Evolutionary conservation across 2,113 vertebrate species (phyloP).

Genomic region (Salvelinus sp.): DNA sequence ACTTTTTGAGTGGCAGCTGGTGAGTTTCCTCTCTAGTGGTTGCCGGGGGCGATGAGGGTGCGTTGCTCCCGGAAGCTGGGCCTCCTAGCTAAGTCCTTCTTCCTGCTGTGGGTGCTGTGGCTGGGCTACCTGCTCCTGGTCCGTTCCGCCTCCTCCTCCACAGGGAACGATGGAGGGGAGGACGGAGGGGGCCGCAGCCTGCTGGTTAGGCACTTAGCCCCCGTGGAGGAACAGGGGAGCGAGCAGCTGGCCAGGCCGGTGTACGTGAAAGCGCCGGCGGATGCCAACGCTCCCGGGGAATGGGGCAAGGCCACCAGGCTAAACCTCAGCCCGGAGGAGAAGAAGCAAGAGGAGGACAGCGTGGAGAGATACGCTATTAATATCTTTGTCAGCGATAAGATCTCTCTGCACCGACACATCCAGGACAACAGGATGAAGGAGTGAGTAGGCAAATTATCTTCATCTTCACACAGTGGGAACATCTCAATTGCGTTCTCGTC

Average conservation of each 20-base stretch:
- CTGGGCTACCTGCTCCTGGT: constrained; percentile 81
- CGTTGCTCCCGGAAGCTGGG: constrained; percentile 79
- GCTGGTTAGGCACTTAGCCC: constrained; percentile 51
- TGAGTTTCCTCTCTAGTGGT: constrained; percentile 17
- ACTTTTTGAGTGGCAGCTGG: constrained; percentile 20
- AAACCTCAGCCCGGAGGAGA: constrained; percentile 73
- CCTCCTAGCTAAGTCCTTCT: constrained; percentile 79
- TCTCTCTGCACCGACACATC: constrained; percentile 95
- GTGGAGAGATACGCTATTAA: constrained; percentile 94
- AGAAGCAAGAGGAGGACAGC: constrained; percentile 82
- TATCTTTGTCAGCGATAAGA: constrained; percentile 88
- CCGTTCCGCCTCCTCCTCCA: constrained; percentile 66
- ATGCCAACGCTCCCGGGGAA: constrained; percentile 78
- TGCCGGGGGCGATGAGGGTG: constrained; percentile 74
- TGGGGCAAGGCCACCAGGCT: constrained; percentile 83
- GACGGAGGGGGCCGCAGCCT: constrained; percentile 51
- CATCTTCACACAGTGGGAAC: neutral
- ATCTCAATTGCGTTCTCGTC: too few species aligned
- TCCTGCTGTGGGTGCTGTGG: constrained; percentile 81
- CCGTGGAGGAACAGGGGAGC: constrained; percentile 26
- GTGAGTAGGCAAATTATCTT: constrained; percentile 62
- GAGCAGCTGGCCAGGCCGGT: constrained; percentile 75
- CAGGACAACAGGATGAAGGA: constrained; percentile 88
- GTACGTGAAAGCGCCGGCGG: constrained; percentile 76
- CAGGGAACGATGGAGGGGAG: constrained; percentile 33